Evolutionary conservation across 2,113 vertebrate species (phyloP), one percentile per base, ranked within the genome.

Genomic region (Erythrolamprus reginae): DNA sequence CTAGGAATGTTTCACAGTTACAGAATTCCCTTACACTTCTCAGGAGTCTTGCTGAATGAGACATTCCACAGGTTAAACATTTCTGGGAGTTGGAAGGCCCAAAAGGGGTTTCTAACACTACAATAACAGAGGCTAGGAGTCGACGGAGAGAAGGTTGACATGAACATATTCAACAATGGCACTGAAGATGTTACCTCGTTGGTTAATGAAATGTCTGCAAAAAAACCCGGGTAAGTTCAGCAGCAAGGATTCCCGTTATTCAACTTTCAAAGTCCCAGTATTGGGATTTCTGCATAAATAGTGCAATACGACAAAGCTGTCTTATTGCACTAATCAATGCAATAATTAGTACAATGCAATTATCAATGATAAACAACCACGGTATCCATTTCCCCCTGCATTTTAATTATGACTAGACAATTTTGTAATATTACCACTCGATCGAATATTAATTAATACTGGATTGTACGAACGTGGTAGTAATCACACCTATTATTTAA

Each of bases 1-100:
- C 86, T 82, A 82, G 90, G 93, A 88, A 13, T 28, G 92, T 86
- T 95, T 10, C 0, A 86, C 77, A 88, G 94, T 93, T 93, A 84
- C 45, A 10, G 47, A 90, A 19, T 85, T 56, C 47, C 70, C 28
- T 84, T 84, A 56, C 52, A 52, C 53, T 47, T 93, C 90, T 90
- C 93, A 88, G 88, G 86, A 93, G 58, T 82, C 84, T 19, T 10
- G 83, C 90, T 90, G 55, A 88, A 92, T 90, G 48, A 88, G 91
- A 92, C 61, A 47, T 19, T 90, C 58, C 88, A 56, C 77, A 84
- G 82, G 21, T 85, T 84, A 84, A 84, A 61, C 56, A n/a, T 28
- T 84, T 55, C 42, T 61, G 38, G 82, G 33, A 33, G n/a, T 33
- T 55, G 70, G 70, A 77, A 42, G 70, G 33, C 82, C 26, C 10